Percentiles rank a stretch among this genome's conserved stretches.
Evolutionary conservation across 2,797 vertebrate species (phyloP).

Genomic region (Chloroceryle inda): DNA sequence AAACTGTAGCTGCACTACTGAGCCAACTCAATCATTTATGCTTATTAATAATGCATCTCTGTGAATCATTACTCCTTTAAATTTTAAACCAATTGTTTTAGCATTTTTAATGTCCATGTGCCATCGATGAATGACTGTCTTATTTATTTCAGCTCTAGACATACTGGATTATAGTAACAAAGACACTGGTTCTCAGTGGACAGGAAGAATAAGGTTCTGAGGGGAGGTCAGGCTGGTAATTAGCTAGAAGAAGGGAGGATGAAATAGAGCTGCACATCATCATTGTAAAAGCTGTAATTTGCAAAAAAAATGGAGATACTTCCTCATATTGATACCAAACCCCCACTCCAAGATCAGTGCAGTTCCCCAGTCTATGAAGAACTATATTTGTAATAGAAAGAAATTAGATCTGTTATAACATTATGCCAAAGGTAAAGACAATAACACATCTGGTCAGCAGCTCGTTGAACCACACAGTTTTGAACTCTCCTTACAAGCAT

Average conservation of each 20-base stretch:
- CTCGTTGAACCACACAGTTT: not conserved
- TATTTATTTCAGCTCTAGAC: slow-evolving; percentile 30
- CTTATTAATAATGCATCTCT: slow-evolving; percentile 64
- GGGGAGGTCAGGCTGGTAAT: not conserved
- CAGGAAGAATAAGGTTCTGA: not conserved
- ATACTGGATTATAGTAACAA: not conserved
- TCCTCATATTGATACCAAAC: not conserved
- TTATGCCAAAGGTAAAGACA: not conserved
- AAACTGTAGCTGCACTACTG: slow-evolving; percentile 13
- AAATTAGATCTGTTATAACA: not conserved
- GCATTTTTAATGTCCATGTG: slow-evolving; percentile 40
- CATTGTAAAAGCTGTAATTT: not conserved
- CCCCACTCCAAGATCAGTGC: not conserved
- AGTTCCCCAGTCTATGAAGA: not conserved
- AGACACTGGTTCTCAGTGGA: not conserved
- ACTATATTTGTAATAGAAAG: not conserved
- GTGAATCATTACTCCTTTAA: slow-evolving; percentile 54
- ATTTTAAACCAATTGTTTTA: slow-evolving; percentile 64
- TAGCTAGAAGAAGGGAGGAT: not conserved
- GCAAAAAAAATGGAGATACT: not conserved
- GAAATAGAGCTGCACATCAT: not conserved
- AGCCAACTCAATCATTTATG: slow-evolving; percentile 64
- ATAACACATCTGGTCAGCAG: not conserved
- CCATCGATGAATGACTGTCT: not conserved
- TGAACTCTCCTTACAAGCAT: not conserved